Conservation (phyloP, 2,113 vertebrate species). For the Chlamydotis undulata region DNA sequence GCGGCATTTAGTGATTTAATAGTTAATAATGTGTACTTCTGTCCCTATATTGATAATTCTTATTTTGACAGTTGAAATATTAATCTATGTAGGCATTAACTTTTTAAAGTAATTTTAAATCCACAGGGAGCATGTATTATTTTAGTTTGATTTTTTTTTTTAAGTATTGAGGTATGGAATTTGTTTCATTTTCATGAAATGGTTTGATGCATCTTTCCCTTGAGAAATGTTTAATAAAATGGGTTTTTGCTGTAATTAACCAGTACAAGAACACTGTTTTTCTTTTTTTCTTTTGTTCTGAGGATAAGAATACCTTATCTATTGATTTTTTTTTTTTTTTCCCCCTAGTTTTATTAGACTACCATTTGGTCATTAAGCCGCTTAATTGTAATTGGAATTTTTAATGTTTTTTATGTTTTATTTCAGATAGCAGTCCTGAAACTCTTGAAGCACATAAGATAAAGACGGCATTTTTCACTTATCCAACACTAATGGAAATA, state of each 20-base stretch:
- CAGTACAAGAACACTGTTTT: not conserved
- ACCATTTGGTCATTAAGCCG: not conserved
- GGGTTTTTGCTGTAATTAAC: not conserved
- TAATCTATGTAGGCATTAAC: not conserved
- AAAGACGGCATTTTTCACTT: conserved; percentile 94
- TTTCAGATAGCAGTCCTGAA: conserved; percentile 93
- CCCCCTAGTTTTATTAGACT: not conserved
- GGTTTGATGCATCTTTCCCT: not conserved
- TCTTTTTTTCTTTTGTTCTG: not conserved
- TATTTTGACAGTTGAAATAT: not conserved
- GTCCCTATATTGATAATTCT: not conserved
- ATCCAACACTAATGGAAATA: conserved; percentile 92
- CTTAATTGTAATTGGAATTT: conserved; percentile 4
- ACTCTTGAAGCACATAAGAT: conserved; percentile 95
- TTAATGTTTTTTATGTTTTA: not conserved
- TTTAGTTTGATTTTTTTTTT: not conserved
- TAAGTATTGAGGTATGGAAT: not conserved
- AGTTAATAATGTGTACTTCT: not conserved
- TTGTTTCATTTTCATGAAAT: not conserved
- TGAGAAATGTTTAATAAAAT: not conserved
- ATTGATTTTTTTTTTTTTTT: not conserved
- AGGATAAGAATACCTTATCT: not conserved
- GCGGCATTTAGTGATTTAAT: not conserved
- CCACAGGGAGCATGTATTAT: rapidly evolving
- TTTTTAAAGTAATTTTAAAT: not conserved